These are phyloP conservation scores for Ibidorhyncha struthersii DNA, from an alignment of 2,113 vertebrate species.

Conservation along the genomic window DNA sequence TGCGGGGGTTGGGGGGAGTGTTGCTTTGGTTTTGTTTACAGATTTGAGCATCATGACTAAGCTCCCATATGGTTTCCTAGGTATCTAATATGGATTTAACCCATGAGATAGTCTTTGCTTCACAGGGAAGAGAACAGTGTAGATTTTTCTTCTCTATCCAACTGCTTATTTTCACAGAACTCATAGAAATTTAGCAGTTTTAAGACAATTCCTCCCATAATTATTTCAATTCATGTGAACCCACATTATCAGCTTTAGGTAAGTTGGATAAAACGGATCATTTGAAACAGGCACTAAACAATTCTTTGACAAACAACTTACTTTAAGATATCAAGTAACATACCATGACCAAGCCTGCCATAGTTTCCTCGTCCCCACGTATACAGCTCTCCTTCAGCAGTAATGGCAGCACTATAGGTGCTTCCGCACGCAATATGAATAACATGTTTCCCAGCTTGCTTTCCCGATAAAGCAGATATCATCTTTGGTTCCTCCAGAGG, in stretches of 20 bases:
- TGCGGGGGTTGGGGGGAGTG: rapidly evolving
- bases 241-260: background rate
- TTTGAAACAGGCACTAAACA: background rate
- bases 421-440: conserved; percentile 93
- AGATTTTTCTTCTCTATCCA: background rate
- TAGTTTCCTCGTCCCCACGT: conserved; percentile 98
- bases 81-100: background rate
- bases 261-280: background rate
- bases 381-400: conserved; percentile 93
- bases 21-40: background rate
- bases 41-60: background rate
- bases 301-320: background rate
- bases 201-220: background rate
- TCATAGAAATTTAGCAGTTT: background rate
- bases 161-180: background rate
- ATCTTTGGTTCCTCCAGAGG: conserved; percentile 93
- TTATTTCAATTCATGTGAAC: background rate
- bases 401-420: conserved; percentile 94
- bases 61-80: background rate
- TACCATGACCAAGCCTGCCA: conserved; percentile 94
- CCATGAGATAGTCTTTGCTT: background rate
- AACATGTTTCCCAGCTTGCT: conserved; percentile 91
- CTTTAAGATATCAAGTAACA: background rate
- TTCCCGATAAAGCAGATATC: conserved; percentile 90
- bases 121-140: rapidly evolving